phyloP scores from a whole-genome alignment of 2,888 invertebrate species.

The Pyrocoelia pectoralis region DNA sequence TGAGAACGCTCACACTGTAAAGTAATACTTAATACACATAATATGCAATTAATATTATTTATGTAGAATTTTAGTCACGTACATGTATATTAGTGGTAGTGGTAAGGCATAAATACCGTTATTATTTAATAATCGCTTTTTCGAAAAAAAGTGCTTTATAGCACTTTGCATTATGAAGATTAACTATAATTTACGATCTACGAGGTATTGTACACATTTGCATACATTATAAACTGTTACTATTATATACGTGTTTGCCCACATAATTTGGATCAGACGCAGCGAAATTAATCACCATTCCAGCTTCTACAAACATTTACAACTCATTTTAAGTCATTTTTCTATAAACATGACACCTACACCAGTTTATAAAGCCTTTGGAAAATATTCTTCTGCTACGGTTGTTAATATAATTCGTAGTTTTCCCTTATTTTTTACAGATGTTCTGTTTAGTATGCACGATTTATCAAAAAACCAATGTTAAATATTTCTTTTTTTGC shows the following conservation, averaged over 20 bases:
- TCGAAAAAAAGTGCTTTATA: background rate
- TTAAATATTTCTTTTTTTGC: too few relatives aligned
- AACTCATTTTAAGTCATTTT: too few relatives aligned
- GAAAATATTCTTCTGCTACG: too few relatives aligned
- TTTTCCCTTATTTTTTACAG: too few relatives aligned
- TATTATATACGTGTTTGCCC: background rate
- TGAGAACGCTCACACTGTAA: background rate
- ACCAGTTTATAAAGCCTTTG: too few relatives aligned
- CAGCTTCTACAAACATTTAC: too few relatives aligned
- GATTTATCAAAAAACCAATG: too few relatives aligned
- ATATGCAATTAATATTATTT: conserved; percentile 1
- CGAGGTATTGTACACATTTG: background rate
- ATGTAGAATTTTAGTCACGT: background rate
- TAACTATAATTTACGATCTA: background rate
- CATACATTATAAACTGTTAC: background rate
- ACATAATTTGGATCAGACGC: too few relatives aligned
- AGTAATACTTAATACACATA: background rate
- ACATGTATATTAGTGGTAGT: background rate
- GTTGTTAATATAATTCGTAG: too few relatives aligned
- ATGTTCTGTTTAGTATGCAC: too few relatives aligned
- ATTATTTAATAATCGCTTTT: conserved; percentile 1
- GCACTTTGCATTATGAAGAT: background rate
- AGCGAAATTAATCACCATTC: too few relatives aligned
- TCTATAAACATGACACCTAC: too few relatives aligned
- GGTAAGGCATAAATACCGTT: background rate